Evolutionary conservation across 2,888 invertebrate genomes (phyloP), one percentile per base, ranked within the genome.

Genomic region (Perithous albicinctus): DNA sequence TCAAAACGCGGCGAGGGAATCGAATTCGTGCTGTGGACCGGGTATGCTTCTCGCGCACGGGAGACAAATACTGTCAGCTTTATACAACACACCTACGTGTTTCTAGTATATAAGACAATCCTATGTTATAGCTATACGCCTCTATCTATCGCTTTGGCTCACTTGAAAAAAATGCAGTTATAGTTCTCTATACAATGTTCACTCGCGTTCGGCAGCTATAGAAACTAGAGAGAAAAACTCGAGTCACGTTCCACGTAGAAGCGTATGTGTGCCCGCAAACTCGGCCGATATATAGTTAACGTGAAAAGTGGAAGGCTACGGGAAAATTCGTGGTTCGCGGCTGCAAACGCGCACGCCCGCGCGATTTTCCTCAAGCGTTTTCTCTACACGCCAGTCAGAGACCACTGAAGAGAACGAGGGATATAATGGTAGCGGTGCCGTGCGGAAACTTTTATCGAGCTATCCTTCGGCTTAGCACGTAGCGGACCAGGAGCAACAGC

Each of bases 1-100:
- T 95, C 95, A 72, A 94, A 96, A 80, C 96, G 96, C 90, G 96
- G 96, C 61, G 96, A 97, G 93, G 97, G 97, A 92, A 96, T 98
- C 81, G 98, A 98, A 93, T 98, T 98, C 92, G 97, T 98, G 23
- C 93, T 98, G 26, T 98, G 98, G 98, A 98, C 98, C 23, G 98
- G 98, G 98, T 98, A 94, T 94, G 96, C 84, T 82, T 80, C 79
- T 72, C 61, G 35, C 41, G 69, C 82, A 48, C 73, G 66, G 77
- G 67, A 78, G 54, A 80, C 48, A 63, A 70, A 63, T 78, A 20
- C 23, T 67, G 4, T 12, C 51, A 64, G 73, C 15, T 38, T n/a
- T n/a, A 23, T 32, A 26, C 32, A 32, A 48, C 15, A 48, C 23
- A 63, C 12, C 29, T n/a, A 73, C 46, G 46, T 43, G 29, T 18